Evolutionary conservation across 2,797 vertebrate genomes (phyloP).

Genomic region (Paedocypris micromegethes): DNA sequence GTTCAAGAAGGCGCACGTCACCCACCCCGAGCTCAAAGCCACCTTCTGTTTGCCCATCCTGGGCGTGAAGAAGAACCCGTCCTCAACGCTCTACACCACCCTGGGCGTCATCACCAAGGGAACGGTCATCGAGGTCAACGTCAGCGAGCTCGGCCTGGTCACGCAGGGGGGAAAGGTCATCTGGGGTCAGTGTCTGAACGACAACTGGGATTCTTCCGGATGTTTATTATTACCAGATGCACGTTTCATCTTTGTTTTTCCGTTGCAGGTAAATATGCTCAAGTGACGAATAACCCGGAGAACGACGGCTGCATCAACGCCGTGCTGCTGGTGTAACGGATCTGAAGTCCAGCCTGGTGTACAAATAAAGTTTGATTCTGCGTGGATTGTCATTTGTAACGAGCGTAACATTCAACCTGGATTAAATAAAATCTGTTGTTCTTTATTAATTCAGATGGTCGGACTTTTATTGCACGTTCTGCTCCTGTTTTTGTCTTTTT

Average conservation of each 20-base stretch:
- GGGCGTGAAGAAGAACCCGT: conserved; percentile 97
- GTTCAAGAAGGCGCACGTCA: conserved; percentile 97
- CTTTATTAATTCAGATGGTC: too few relatives aligned
- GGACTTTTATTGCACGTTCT: too few relatives aligned
- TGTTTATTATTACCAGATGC: too few relatives aligned
- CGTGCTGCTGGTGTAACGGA: conserved; percentile 81
- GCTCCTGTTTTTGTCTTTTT: too few relatives aligned
- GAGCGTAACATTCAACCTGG: too few relatives aligned
- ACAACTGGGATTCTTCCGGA: too few relatives aligned
- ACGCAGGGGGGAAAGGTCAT: conserved; percentile 98
- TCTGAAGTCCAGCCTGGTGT: not conserved
- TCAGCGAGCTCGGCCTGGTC: conserved; percentile 93
- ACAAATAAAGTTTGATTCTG: too few relatives aligned
- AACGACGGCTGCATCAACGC: conserved; percentile 97
- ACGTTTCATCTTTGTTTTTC: not conserved
- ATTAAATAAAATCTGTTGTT: too few relatives aligned
- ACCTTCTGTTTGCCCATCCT: conserved; percentile 96
- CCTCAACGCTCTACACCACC: conserved; percentile 90
- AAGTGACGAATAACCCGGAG: conserved; percentile 98
- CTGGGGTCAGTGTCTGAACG: conserved; percentile 81
- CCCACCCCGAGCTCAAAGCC: conserved; percentile 97
- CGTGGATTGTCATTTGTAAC: too few relatives aligned
- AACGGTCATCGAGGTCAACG: conserved; percentile 91
- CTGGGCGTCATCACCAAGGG: conserved; percentile 97
- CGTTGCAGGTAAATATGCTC: conserved; percentile 88